Percentiles rank a stretch among this genome's conserved stretches.
phyloP scores from a whole-genome alignment of 2,797 vertebrate genomes.

The Xenopus petersii region DNA sequence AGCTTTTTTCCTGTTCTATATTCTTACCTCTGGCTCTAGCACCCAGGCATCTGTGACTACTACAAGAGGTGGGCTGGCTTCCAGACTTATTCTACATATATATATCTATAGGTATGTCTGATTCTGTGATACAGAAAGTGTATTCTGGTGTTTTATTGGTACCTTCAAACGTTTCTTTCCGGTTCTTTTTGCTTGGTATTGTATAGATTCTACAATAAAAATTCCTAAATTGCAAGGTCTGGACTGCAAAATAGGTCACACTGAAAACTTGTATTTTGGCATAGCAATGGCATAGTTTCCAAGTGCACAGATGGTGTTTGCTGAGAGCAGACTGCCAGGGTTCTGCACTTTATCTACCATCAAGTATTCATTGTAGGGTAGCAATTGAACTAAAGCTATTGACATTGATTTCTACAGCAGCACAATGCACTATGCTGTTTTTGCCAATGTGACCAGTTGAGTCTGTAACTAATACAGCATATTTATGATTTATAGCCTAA shows the following conservation, averaged over 20 bases:
- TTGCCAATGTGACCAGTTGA: not conserved
- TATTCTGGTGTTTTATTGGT: too few species aligned
- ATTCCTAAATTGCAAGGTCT: too few species aligned
- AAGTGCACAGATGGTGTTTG: conserved; percentile 42
- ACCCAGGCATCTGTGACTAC: too few species aligned
- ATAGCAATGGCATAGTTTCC: not conserved
- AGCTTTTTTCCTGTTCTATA: too few species aligned
- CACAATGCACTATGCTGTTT: not conserved
- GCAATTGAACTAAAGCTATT: conserved; percentile 1
- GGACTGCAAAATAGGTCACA: conserved; percentile 26
- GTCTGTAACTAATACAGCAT: not conserved
- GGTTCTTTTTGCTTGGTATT: too few species aligned
- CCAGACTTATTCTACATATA: too few species aligned
- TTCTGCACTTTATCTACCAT: conserved; percentile 17
- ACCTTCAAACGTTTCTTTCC: too few species aligned
- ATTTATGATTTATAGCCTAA: not conserved
- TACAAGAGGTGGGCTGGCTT: too few species aligned
- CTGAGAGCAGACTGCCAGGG: conserved; percentile 24
- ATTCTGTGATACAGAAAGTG: too few species aligned
- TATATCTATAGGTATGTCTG: too few species aligned
- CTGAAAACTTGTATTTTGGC: conserved; percentile 3
- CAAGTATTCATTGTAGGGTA: conserved; percentile 12
- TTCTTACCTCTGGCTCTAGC: too few species aligned
- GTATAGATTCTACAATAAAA: too few species aligned
- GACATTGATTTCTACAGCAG: conserved; percentile 2